Evolutionary conservation across 2,113 vertebrate species (phyloP).

Genomic region (Pitta sordida): DNA sequence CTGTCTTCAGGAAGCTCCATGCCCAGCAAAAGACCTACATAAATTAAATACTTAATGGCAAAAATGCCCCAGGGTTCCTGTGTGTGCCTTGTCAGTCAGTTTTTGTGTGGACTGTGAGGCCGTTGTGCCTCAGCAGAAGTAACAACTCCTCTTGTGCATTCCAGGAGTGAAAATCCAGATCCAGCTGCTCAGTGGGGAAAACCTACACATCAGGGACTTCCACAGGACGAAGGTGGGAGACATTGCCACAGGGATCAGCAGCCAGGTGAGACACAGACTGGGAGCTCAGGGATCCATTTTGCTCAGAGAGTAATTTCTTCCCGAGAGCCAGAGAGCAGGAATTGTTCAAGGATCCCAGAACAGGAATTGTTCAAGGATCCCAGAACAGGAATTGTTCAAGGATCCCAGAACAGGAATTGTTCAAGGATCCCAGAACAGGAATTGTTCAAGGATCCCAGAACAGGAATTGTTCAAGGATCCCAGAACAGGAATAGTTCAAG

Average conservation of each 20-base stretch:
- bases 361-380: neutral
- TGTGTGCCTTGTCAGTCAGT: neutral
- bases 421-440: neutral
- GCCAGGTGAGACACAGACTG: slow-evolving; percentile 81
- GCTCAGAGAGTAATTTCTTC: neutral
- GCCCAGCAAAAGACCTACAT: neutral
- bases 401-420: neutral
- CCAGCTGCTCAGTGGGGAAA: slow-evolving; percentile 81
- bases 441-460: neutral
- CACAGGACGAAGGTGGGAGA: slow-evolving; percentile 89
- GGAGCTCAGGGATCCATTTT: neutral
- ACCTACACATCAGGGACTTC: slow-evolving; percentile 87
- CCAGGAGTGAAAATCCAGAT: slow-evolving; percentile 91
- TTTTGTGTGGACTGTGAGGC: neutral
- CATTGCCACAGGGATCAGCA: slow-evolving; percentile 93
- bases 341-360: neutral
- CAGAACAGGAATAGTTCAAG: neutral
- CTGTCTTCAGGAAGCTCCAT: neutral
- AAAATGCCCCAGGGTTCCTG: neutral
- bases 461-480: neutral
- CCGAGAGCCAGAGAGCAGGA: neutral
- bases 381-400: neutral
- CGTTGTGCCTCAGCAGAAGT: neutral
- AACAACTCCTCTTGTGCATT: neutral
- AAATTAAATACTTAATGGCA: neutral